Evolutionary conservation across 2,888 invertebrate genomes (phyloP), one percentile per base, ranked within the genome.

Genomic region (Eupithecia exiguata): DNA sequence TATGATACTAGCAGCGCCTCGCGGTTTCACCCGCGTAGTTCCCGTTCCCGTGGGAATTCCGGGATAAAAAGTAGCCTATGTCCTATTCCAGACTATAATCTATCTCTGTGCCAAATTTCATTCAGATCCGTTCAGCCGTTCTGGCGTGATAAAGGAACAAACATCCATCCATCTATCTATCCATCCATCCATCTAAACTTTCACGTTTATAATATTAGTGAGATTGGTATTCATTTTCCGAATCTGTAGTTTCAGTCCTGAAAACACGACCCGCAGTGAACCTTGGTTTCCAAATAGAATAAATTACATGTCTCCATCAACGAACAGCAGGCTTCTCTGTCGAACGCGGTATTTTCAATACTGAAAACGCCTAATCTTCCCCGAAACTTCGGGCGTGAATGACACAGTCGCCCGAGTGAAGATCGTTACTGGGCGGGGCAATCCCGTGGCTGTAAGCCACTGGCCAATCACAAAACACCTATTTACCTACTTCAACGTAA

Each of bases 391-490:
- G 73, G 77, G 76, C 74, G 77, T 65, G 74, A 79, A 77, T 77
- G 78, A 78, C 75, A 74, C 69, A 67, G 43, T 70, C 70, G 73
- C 74, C 49, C 69, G 86, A 89, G 90, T 86, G 84, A 84, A 86
- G 88, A 90, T 91, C 89, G 90, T 84, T 85, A 86, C 70, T 71
- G 87, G 91, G 92, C 92, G 92, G 90, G 88, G 92, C 90, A 80
- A 85, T 80, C 81, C 78, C 43, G 71, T 70, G 74, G 72, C 72
- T 70, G 73, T 65, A 65, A 71, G 70, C 74, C 76, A 67, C 73
- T 85, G 87, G 83, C 90, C 90, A 91, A 91, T 90, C 87, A 82
- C 84, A 85, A 81, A 82, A 83, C 85, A 84, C 80, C 83, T 85
- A 87, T 84, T 87, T 88, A 86, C 87, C 84, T 85, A 86, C 84